These are phyloP conservation scores for Standfussiana lucernea DNA, from an alignment of 2,888 invertebrate species.

Conservation along the genomic window DNA sequence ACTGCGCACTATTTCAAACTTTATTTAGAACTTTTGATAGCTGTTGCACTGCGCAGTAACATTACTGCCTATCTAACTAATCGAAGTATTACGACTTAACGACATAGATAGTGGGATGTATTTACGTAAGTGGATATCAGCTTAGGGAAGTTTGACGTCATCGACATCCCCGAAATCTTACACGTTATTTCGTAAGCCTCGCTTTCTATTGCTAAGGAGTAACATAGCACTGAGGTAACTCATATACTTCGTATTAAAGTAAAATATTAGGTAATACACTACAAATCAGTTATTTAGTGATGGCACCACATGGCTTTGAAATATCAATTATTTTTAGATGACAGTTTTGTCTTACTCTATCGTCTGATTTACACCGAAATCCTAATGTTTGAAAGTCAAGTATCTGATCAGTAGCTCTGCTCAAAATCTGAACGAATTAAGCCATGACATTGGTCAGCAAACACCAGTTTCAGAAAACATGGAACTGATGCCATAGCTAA, in stretches of 20 bases:
- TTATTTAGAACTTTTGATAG: conserved; percentile 21
- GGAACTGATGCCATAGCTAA: conserved; percentile 20
- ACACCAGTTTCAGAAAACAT: not conserved
- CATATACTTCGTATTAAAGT: not conserved
- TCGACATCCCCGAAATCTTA: not conserved
- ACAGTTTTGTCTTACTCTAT: not conserved
- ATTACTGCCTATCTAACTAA: conserved; percentile 1
- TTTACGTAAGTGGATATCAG: conserved; percentile 28
- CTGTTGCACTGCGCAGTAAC: conserved; percentile 6
- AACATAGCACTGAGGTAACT: not conserved
- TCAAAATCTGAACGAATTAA: not conserved
- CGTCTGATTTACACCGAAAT: not conserved
- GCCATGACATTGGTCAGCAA: not conserved
- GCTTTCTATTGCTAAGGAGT: not conserved
- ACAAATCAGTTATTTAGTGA: conserved; percentile 22
- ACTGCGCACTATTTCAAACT: conserved; percentile 1
- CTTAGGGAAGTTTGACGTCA: not conserved
- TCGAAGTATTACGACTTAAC: conserved; percentile 3
- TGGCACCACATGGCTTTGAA: not conserved
- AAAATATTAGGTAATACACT: not conserved
- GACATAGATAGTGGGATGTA: conserved; percentile 15
- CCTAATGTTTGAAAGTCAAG: not conserved
- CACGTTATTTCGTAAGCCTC: not conserved
- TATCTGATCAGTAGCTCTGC: not conserved
- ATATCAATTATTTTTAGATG: not conserved